phyloP scores from a whole-genome alignment of 2,888 invertebrate genomes.

The Trachelus tabidus region DNA sequence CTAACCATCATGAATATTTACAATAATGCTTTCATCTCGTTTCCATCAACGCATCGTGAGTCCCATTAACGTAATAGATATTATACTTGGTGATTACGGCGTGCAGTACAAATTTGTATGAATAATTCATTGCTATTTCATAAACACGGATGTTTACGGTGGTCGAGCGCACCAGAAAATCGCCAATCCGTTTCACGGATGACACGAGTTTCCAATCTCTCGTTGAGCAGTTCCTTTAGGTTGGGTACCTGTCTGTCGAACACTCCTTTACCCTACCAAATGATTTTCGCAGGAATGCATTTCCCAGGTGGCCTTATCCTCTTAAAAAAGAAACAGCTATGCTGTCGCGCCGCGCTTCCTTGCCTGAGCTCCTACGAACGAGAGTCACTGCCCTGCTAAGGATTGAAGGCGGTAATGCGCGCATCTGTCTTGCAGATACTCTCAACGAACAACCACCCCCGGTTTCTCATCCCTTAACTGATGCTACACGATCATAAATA shows the following conservation, averaged over 20 bases:
- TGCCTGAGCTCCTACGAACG: background rate
- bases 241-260: background rate
- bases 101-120: background rate
- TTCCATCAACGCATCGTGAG: background rate
- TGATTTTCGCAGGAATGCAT: background rate
- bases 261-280: background rate
- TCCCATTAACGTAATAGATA: slow-evolving; percentile 3
- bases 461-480: background rate
- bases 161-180: background rate
- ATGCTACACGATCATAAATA: slow-evolving; percentile 12
- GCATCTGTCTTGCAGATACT: slow-evolving; percentile 18
- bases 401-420: slow-evolving; percentile 12
- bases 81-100: slow-evolving; percentile 11
- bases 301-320: background rate
- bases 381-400: background rate
- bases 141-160: background rate
- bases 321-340: background rate
- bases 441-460: background rate
- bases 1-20: background rate
- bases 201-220: background rate
- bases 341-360: background rate
- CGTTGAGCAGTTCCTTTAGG: background rate
- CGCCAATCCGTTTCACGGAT: background rate
- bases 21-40: background rate
- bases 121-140: slow-evolving; percentile 9